These are phyloP conservation scores for Penaeus japonicus DNA, from an alignment of 1,140 invertebrate species.

Conservation along the genomic window DNA sequence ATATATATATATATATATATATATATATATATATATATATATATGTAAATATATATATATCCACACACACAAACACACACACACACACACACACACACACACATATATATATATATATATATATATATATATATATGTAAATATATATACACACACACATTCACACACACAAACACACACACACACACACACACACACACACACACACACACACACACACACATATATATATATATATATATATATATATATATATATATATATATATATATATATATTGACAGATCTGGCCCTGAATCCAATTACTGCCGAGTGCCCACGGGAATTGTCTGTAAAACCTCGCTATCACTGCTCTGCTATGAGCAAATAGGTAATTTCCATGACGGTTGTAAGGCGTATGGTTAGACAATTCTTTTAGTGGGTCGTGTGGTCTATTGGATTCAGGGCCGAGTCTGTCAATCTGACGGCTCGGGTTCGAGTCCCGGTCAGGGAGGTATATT, in stretches of 20 bases:
- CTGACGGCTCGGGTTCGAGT: too few species aligned
- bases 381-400: too few species aligned
- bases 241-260: neutral
- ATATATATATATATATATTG: constrained; percentile 15
- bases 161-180: neutral
- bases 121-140: neutral
- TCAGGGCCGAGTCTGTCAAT: too few species aligned
- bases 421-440: too few species aligned
- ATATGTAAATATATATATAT: neutral
- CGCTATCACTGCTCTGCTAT: too few species aligned
- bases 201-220: too few species aligned
- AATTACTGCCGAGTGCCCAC: too few species aligned
- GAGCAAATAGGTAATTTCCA: too few species aligned
- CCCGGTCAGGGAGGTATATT: too few species aligned
- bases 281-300: too few species aligned
- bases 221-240: neutral
- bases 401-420: too few species aligned
- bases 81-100: neutral
- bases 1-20: neutral
- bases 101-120: neutral
- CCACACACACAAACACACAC: neutral
- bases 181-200: neutral
- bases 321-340: too few species aligned
- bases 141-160: neutral
- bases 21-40: neutral